A percentile compares a stretch with the other conserved stretches of the same genome.
phyloP scores from a whole-genome alignment of 2,888 invertebrate genomes.

The Volucella inanis region DNA sequence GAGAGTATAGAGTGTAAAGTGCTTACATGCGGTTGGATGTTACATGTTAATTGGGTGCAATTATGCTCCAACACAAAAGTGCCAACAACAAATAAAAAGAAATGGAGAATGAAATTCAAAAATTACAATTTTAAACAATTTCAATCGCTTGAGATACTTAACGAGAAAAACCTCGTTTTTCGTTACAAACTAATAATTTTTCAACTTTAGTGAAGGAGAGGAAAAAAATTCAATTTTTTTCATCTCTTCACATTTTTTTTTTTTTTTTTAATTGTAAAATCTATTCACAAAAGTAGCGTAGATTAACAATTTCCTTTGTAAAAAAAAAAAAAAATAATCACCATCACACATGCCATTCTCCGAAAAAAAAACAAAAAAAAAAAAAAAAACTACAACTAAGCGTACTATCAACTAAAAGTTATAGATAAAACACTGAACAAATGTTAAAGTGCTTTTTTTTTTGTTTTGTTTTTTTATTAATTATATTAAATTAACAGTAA shows the following conservation, averaged over 20 bases:
- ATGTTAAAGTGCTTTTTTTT: conserved; percentile 42
- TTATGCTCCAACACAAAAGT: conserved; percentile 17
- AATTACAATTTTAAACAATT: no score
- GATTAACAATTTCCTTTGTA: background rate
- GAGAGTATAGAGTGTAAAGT: background rate
- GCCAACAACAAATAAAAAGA: background rate
- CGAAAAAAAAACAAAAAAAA: conserved; percentile 43
- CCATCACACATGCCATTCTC: conserved; percentile 71
- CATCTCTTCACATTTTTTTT: background rate
- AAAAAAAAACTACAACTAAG: conserved; percentile 54
- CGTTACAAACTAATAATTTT: conserved; percentile 12
- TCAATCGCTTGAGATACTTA: conserved; percentile 9
- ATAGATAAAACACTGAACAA: conserved; percentile 61
- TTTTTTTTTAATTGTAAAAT: conserved; percentile 10
- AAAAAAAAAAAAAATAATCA: conserved; percentile 47
- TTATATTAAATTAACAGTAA: conserved; percentile 70
- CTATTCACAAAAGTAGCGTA: conserved; percentile 43
- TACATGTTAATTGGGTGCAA: conserved; percentile 39
- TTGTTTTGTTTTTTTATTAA: conserved; percentile 51
- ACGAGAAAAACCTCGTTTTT: conserved; percentile 9
- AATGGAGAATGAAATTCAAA: no score
- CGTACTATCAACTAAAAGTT: conserved; percentile 56
- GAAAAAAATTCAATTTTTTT: conserved; percentile 59
- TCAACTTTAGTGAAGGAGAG: background rate
- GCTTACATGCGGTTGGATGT: background rate